Base-by-base conservation (phyloP, 2,888 invertebrate genomes). In the Steinernema hermaphroditum region DNA sequence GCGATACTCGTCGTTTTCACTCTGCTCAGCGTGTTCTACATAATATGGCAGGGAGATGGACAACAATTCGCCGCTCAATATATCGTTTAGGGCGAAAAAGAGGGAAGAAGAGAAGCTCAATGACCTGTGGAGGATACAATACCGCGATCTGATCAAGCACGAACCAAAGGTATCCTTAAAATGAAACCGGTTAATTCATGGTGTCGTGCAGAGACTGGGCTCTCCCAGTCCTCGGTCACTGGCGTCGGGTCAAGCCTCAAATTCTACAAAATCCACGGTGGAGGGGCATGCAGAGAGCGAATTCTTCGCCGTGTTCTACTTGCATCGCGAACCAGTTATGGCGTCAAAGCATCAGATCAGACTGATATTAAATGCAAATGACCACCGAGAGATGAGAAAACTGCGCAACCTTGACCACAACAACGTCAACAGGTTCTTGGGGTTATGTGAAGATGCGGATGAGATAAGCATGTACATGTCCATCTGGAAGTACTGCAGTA, bases 361-460 rank as follows among this genome's bases (percentile, higher is more conserved):
- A 22, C 37, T 72, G 1, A 24, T 49, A 6, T 32, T 77, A 4
- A 49, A 14, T 32, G n/a, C 43, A 16, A 43, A 24, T n/a, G 68
- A 72, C 19, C 46, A 29, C 32, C 6, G 32, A 22, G 57, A 72
- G 6, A 22, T 72, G 1, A 43, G 72, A 14, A 72, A 72, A 77
- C 49, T 85, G 70, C 72, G 83, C 9, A 78, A 82, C 50, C 70
- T 85, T 70, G 83, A 85, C 22, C 80, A 85, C 74, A 82, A 81
- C 41, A 85, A 85, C 73, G 43, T 82, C n/a, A 84, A 85, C 76
- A 79, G 78, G 37, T 86, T 85, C 62, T 71, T 84, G 29, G 85
- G 85, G 0, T 19, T 85, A 32, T 83, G 81, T 22, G 76, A 82
- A 27, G 85, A 85, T 62, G n/a, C n/a, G n/a, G n/a, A n/a, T n/a